Percentiles rank a stretch among this genome's conserved stretches.
These are phyloP conservation scores for Sisyra terminalis DNA, from an alignment of 2,888 invertebrate genomes.

Conservation along the genomic window DNA sequence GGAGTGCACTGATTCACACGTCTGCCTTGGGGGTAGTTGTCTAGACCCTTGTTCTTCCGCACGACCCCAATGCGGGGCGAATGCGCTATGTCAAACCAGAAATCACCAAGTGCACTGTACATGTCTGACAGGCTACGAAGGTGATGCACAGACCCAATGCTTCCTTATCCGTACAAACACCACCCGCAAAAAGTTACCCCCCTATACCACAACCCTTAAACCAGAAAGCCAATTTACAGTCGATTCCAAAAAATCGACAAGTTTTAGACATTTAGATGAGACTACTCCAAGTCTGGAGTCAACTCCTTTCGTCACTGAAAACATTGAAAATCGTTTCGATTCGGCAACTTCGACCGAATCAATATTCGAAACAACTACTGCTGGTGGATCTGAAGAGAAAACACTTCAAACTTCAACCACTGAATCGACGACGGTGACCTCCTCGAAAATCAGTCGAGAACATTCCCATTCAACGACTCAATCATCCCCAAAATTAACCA, in stretches of 20 bases:
- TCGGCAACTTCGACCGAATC: no score
- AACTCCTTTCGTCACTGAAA: no score
- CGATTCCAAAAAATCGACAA: no score
- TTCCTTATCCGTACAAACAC: not conserved
- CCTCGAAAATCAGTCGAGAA: no score
- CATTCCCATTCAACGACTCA: conserved; percentile 8
- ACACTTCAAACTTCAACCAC: no score
- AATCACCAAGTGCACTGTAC: conserved; percentile 30
- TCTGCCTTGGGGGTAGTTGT: conserved; percentile 33
- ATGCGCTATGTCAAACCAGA: conserved; percentile 30
- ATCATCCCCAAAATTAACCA: conserved; percentile 5
- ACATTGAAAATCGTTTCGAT: no score
- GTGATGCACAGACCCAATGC: conserved; percentile 35
- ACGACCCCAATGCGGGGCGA: conserved; percentile 29
- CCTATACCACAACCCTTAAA: conserved; percentile 2
- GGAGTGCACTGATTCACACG: conserved; percentile 33
- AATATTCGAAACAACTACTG: no score
- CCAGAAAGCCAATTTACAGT: not conserved
- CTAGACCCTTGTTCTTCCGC: conserved; percentile 33
- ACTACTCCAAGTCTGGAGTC: no score
- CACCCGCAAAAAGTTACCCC: not conserved
- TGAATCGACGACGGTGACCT: no score
- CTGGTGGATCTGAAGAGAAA: no score
- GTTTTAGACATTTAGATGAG: no score
- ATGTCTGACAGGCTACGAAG: conserved; percentile 29